These are phyloP conservation scores for Triplophysa rosa DNA, from an alignment of 2,113 vertebrate species.

Conservation along the genomic window DNA sequence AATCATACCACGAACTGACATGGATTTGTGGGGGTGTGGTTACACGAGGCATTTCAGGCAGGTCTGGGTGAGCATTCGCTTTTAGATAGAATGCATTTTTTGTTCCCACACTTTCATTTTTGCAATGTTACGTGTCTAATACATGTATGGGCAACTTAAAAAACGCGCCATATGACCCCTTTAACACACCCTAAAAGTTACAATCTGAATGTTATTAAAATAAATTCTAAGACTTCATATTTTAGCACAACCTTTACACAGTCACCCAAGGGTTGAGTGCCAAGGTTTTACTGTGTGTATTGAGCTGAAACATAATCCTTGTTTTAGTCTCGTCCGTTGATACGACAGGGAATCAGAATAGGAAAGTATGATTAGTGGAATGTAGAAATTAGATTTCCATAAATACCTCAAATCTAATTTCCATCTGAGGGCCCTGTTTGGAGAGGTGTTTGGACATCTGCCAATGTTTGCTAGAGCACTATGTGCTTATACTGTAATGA, in stretches of 20 bases:
- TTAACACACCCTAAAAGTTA: too few species aligned
- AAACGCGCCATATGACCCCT: too few species aligned
- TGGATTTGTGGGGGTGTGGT: too few species aligned
- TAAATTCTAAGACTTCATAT: background rate
- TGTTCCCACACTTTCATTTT: too few species aligned
- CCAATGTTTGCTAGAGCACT: background rate
- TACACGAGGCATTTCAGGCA: too few species aligned
- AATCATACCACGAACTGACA: too few species aligned
- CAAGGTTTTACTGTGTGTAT: background rate
- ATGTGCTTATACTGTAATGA: background rate
- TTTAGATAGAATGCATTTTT: too few species aligned
- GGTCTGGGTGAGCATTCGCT: too few species aligned
- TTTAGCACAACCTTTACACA: background rate
- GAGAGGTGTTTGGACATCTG: background rate
- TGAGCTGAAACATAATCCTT: background rate
- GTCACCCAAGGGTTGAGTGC: background rate
- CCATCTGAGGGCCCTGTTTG: background rate
- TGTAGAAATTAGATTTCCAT: slow-evolving; percentile 1
- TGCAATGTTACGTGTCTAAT: too few species aligned
- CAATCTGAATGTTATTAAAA: too few species aligned
- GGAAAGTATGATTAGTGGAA: slow-evolving; percentile 1
- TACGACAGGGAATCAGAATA: background rate
- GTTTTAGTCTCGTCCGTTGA: background rate
- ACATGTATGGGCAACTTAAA: too few species aligned
- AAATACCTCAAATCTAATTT: background rate